Evolutionary conservation across 1,140 invertebrate species (phyloP).

Genomic region (Drosophila aff.): DNA sequence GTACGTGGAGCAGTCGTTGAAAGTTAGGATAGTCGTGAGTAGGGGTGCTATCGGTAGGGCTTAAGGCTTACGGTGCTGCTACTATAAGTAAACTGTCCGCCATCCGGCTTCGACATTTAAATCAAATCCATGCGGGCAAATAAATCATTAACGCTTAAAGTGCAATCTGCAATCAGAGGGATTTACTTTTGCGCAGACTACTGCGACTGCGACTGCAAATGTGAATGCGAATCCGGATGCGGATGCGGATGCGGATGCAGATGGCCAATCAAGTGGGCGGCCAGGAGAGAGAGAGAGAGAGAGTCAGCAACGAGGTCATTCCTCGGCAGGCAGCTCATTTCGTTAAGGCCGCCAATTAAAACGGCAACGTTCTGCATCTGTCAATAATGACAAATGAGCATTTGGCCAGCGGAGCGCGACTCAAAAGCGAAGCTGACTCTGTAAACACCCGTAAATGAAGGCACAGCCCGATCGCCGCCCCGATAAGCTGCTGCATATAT

Average conservation of each 20-base stretch:
- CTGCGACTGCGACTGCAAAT: conserved; percentile 1
- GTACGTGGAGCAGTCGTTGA: conserved; percentile 71
- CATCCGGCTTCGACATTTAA: conserved; percentile 52
- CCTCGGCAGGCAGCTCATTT: conserved; percentile 64
- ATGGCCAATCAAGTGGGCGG: conserved; percentile 38
- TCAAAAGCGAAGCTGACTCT: conserved; percentile 35
- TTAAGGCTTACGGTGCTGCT: conserved; percentile 21
- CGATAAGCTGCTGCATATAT: conserved; percentile 19
- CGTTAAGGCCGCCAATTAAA: conserved; percentile 80
- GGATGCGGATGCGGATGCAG: conserved; percentile 19
- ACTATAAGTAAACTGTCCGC: conserved; percentile 27
- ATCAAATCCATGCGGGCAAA: conserved; percentile 75
- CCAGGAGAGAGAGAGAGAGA: background rate
- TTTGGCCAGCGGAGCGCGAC: conserved; percentile 50
- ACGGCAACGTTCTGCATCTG: conserved; percentile 77
- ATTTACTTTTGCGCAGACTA: conserved; percentile 63
- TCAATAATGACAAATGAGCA: conserved; percentile 83
- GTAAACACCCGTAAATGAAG: conserved; percentile 42
- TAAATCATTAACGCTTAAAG: conserved; percentile 80
- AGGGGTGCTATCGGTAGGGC: conserved; percentile 24
- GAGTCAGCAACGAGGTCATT: conserved; percentile 38
- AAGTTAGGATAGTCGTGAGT: conserved; percentile 53
- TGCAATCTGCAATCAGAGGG: conserved; percentile 70
- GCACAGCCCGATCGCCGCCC: background rate
- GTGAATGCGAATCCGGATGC: conserved; percentile 1